Conservation (phyloP, 2,113 vertebrate species). For the Cyprichromis sp. region DNA sequence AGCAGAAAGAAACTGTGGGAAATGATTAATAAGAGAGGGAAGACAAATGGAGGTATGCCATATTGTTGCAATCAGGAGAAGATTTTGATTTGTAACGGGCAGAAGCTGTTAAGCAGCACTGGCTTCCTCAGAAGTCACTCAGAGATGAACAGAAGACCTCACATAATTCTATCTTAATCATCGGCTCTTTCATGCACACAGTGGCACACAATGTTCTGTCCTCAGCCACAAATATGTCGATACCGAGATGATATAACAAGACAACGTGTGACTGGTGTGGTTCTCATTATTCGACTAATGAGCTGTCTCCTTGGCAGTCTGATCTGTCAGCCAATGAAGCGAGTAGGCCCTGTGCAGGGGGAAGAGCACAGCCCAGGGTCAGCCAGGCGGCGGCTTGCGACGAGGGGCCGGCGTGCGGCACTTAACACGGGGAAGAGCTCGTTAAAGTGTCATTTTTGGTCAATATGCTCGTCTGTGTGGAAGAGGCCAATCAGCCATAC, state of each 20-base stretch:
- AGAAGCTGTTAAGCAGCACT: neutral
- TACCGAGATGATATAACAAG: conserved; percentile 54
- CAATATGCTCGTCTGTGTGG: conserved; percentile 58
- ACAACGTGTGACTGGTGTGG: conserved; percentile 38
- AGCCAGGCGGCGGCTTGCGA: conserved; percentile 33
- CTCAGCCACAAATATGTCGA: conserved; percentile 51
- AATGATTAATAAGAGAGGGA: neutral
- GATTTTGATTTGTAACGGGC: neutral
- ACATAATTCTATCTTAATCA: conserved; percentile 30
- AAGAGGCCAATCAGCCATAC: conserved; percentile 52
- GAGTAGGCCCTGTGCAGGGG: conserved; percentile 29
- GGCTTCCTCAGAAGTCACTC: neutral
- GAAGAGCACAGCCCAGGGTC: conserved; percentile 39
- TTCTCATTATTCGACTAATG: conserved; percentile 73
- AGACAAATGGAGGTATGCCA: neutral
- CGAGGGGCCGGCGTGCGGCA: conserved; percentile 33
- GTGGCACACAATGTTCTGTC: conserved; percentile 46
- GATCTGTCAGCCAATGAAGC: conserved; percentile 65
- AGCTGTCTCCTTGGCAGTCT: conserved; percentile 64
- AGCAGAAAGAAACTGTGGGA: neutral
- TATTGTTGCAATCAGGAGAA: neutral
- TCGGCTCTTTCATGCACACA: conserved; percentile 20
- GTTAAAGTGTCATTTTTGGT: conserved; percentile 71
- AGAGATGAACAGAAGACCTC: neutral
- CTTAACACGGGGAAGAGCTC: conserved; percentile 64